Conservation (phyloP, 1,140 invertebrate species). For the Argopecten irradians region DNA sequence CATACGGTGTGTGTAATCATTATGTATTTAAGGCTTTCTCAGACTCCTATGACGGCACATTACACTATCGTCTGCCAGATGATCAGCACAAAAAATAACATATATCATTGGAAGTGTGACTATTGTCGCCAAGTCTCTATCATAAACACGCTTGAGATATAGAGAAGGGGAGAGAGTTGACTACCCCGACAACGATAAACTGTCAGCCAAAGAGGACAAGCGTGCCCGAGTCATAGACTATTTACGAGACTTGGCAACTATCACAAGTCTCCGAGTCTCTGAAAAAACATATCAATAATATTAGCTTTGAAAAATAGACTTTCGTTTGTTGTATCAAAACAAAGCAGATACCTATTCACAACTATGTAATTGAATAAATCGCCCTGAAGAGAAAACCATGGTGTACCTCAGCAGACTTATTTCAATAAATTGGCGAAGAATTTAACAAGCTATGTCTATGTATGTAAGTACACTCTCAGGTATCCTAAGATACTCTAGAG, state of each 20-base stretch:
- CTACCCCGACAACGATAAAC: not conserved
- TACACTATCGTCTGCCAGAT: not conserved
- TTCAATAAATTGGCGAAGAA: no score
- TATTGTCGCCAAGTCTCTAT: not conserved
- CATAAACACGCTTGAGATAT: constrained; percentile 10
- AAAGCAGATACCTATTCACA: no score
- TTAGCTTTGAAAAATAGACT: no score
- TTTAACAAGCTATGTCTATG: no score
- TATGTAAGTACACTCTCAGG: no score
- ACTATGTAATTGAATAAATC: no score
- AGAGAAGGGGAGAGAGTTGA: not conserved
- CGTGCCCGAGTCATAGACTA: not conserved
- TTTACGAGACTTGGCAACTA: not conserved
- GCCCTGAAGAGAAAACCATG: no score
- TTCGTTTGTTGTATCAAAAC: no score
- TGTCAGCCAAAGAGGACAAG: not conserved
- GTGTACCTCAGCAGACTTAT: no score
- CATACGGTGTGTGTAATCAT: not conserved
- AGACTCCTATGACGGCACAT: not conserved
- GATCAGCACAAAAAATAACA: not conserved
- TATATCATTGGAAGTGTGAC: not conserved
- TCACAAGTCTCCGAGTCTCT: no score
- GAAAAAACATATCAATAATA: not conserved
- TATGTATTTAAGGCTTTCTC: not conserved
- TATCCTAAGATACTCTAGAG: no score